phyloP scores from a whole-genome alignment of 1,140 invertebrate genomes.

The Atta colombica region DNA sequence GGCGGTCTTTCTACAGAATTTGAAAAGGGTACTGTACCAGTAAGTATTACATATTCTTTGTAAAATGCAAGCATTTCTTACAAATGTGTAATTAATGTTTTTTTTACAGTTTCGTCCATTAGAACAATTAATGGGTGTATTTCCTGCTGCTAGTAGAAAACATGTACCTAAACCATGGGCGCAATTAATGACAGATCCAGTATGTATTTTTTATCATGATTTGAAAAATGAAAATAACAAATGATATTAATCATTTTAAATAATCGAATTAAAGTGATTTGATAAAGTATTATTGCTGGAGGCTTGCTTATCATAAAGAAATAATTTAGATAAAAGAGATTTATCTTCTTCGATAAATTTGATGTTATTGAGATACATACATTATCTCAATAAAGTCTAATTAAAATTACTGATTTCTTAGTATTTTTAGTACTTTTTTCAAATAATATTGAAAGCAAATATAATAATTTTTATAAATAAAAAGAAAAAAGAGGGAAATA shows the following conservation, averaged over 20 bases:
- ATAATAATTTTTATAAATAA: conserved; percentile 13
- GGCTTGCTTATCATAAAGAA: neutral
- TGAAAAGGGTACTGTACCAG: conserved; percentile 94
- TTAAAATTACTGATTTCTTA: neutral
- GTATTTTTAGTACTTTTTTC: neutral
- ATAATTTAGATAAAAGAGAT: neutral
- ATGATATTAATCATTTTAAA: neutral
- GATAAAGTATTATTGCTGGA: neutral
- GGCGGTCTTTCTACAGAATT: conserved; percentile 94
- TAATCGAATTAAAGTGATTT: neutral
- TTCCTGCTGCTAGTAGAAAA: conserved; percentile 97
- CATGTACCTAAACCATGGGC: conserved; percentile 98
- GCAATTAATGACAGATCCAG: conserved; percentile 96
- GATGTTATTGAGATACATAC: neutral
- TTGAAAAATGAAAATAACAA: neutral
- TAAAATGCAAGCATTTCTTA: neutral
- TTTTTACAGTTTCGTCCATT: conserved; percentile 95
- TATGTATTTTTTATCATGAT: conserved; percentile 85
- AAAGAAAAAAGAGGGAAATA: neutral
- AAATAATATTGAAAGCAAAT: conserved; percentile 4
- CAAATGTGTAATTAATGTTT: conserved; percentile 26
- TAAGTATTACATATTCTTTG: conserved; percentile 85
- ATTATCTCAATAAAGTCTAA: neutral
- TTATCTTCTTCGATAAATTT: neutral
- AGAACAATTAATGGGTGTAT: conserved; percentile 99